Conservation (phyloP, 2,113 vertebrate species). For the Pseudorectes ferrugineus region DNA sequence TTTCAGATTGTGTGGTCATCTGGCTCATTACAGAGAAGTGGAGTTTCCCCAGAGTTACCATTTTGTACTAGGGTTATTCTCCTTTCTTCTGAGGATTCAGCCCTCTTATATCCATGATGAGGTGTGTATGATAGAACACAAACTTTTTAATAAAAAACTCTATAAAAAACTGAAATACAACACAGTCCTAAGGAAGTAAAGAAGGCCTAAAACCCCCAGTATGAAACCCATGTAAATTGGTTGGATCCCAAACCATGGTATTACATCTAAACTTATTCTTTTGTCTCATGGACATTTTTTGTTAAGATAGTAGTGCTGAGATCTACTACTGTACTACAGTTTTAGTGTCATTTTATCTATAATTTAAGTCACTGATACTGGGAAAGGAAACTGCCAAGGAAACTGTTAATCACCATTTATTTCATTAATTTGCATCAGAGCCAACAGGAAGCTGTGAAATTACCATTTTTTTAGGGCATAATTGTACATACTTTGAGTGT, state of each 20-base stretch:
- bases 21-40: slow-evolving; percentile 66
- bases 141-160: slow-evolving; percentile 67
- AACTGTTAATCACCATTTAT: neutral
- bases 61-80: slow-evolving; percentile 74
- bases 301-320: neutral
- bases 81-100: slow-evolving; percentile 73
- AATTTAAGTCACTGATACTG: neutral
- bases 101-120: slow-evolving; percentile 72
- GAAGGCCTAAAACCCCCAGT: neutral
- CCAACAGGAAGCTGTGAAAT: neutral
- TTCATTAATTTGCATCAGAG: neutral
- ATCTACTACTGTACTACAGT: neutral
- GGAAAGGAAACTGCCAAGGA: neutral
- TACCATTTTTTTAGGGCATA: neutral
- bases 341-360: neutral
- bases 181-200: neutral
- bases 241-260: neutral
- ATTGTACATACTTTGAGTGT: neutral
- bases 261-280: neutral
- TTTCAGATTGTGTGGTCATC: slow-evolving; percentile 67
- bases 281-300: neutral
- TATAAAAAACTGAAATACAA: slow-evolving; percentile 10
- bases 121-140: slow-evolving; percentile 75
- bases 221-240: neutral
- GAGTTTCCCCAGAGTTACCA: slow-evolving; percentile 75